Percentiles rank a stretch among this genome's conserved stretches.
Conservation (phyloP, 2,113 vertebrate species). For the Cyprinodon variegatus region DNA sequence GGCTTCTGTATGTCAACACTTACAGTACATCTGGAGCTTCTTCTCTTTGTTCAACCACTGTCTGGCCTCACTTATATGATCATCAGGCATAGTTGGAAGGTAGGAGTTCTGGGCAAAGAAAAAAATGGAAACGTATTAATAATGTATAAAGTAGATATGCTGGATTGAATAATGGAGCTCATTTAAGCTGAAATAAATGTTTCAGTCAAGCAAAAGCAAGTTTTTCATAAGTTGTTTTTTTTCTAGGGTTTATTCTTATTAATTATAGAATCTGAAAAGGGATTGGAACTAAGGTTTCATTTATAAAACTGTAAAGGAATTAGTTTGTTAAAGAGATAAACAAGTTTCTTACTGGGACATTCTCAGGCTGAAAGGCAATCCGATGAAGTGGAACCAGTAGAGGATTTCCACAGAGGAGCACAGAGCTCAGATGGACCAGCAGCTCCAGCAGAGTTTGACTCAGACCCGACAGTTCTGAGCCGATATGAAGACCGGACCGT, state of each 20-base stretch:
- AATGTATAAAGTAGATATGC: background rate
- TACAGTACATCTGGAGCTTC: constrained; percentile 28
- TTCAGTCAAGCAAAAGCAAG: too few relatives aligned
- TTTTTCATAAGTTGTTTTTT: too few relatives aligned
- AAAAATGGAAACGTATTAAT: background rate
- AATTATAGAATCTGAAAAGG: too few relatives aligned
- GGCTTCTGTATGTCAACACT: constrained; percentile 32
- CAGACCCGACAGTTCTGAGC: background rate
- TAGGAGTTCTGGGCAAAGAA: constrained; percentile 44
- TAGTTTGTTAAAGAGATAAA: background rate
- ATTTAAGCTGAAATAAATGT: background rate
- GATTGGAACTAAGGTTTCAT: too few relatives aligned
- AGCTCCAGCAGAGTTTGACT: constrained; percentile 73
- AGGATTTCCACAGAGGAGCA: constrained; percentile 58
- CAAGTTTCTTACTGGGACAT: constrained; percentile 55
- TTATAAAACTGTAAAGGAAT: background rate
- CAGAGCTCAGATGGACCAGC: constrained; percentile 72
- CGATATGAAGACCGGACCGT: constrained; percentile 25
- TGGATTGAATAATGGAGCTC: background rate
- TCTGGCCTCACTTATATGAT: constrained; percentile 52
- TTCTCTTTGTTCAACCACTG: constrained; percentile 22
- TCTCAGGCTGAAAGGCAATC: constrained; percentile 64
- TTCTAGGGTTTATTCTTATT: too few relatives aligned
- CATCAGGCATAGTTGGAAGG: constrained; percentile 80
- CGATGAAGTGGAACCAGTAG: constrained; percentile 65